Evolutionary conservation across 2,797 vertebrate species (phyloP), one percentile per base, ranked within the genome.

Genomic region (Tangara arthus): DNA sequence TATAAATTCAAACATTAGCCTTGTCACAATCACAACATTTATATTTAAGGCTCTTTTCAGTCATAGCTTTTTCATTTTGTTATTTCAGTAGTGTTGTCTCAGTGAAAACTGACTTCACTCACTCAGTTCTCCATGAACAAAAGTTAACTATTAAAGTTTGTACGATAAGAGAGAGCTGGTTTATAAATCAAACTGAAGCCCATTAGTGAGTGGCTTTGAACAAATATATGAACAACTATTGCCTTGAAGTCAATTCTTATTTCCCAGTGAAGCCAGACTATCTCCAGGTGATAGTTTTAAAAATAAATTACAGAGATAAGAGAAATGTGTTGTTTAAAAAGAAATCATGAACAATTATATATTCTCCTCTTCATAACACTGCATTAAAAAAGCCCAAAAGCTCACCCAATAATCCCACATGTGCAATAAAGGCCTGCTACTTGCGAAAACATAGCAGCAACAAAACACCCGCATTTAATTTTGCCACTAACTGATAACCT

Each of bases 31-130:
- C 85, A 84, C 90, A 90, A 71, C 77, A 85, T 94, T 93, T 93
- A 94, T 72, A 41, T 91, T 94, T 90, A 93, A 94, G 60, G 61
- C 14, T 80, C 56, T 89, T 88, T 91, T 93, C 88, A 91, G 78
- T 63, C 92, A 91, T 60, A 93, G 89, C 53, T 90, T 87, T 52
- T 59, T 82, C 82, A 24, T 75, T 88, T 61, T 90, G 64, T 95
- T 94, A 77, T 95, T 95, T 82, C 86, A 94, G 82, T 89, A 87
- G 57, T 56, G 68, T 64, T 92, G 85, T 79, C 89, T 71, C 70
- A 93, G 85, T 78, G 70, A 89, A 94, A 93, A 84, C 46, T 94
- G 77, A 94, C 57, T 82, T 94, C 42, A 87, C 39, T 84, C 77
- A 65, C 71, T 87, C 82, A 66, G 70, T 37, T 91, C 87, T 65